Evolutionary conservation across 2,888 invertebrate species (phyloP).

Genomic region (Ennomos erosarius): DNA sequence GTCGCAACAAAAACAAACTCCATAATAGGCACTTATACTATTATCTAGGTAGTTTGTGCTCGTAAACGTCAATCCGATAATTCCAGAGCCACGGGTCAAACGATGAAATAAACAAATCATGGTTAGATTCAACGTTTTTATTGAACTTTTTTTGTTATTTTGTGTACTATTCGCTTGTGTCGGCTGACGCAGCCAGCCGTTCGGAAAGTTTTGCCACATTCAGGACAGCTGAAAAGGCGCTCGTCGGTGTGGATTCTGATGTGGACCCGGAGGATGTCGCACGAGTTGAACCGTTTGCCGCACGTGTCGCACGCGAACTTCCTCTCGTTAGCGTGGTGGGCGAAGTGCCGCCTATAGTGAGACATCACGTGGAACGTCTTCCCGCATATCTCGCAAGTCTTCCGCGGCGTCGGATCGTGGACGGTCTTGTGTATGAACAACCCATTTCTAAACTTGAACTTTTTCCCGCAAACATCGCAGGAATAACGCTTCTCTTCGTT

Average conservation of each 20-base stretch:
- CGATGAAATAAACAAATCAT: constrained; percentile 38
- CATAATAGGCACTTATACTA: constrained; percentile 26
- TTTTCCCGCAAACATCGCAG: constrained; percentile 78
- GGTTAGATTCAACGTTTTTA: constrained; percentile 44
- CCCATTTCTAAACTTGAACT: constrained; percentile 79
- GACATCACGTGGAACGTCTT: constrained; percentile 81
- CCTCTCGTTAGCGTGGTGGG: constrained; percentile 82
- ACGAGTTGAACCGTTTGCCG: constrained; percentile 81
- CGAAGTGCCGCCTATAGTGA: constrained; percentile 79
- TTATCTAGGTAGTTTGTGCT: too few relatives aligned
- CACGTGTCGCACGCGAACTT: constrained; percentile 81
- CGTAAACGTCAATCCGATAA: constrained; percentile 26
- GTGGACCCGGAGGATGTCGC: constrained; percentile 81
- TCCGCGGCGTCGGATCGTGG: constrained; percentile 76
- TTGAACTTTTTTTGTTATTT: constrained; percentile 55
- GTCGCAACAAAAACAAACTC: constrained; percentile 21
- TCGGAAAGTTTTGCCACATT: constrained; percentile 79
- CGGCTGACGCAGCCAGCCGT: constrained; percentile 80
- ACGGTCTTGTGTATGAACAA: constrained; percentile 74
- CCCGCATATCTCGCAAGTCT: constrained; percentile 82
- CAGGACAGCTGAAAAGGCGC: constrained; percentile 72
- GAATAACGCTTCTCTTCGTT: constrained; percentile 68
- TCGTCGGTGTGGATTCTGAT: constrained; percentile 79
- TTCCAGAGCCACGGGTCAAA: constrained; percentile 30
- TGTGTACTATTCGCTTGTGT: constrained; percentile 77